phyloP scores from a whole-genome alignment of 1,140 invertebrate species.

The Drosophila sp. region DNA sequence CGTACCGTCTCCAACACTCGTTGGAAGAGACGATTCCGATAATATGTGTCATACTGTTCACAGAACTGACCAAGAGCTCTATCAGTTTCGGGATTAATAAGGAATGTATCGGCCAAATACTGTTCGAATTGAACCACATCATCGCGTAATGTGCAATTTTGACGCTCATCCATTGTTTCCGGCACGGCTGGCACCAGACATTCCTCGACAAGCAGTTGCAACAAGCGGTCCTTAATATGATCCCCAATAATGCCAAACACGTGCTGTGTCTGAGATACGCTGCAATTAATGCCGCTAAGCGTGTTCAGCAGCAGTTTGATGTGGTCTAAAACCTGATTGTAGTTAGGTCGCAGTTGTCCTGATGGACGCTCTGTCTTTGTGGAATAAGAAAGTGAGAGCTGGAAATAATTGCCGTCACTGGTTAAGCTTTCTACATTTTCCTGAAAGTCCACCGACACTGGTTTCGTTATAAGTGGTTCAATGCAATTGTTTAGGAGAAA shows the following conservation, averaged over 20 bases:
- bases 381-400: constrained; percentile 73
- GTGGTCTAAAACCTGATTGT: constrained; percentile 86
- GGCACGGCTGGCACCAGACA: constrained; percentile 91
- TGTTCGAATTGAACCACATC: constrained; percentile 88
- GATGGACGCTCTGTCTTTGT: constrained; percentile 45
- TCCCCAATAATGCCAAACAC: constrained; percentile 87
- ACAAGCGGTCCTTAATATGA: constrained; percentile 86
- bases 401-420: constrained; percentile 27
- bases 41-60: constrained; percentile 90
- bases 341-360: constrained; percentile 73
- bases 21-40: constrained; percentile 90
- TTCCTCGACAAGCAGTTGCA: constrained; percentile 88
- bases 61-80: constrained; percentile 87
- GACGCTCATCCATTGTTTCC: constrained; percentile 87
- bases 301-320: constrained; percentile 86
- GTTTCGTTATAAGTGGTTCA: constrained; percentile 68
- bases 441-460: constrained; percentile 70
- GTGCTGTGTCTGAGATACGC: constrained; percentile 83
- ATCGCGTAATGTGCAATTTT: constrained; percentile 86
- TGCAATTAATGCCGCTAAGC: constrained; percentile 85
- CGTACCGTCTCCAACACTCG: constrained; percentile 88
- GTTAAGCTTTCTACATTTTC: constrained; percentile 26
- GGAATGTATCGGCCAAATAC: constrained; percentile 84
- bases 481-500: constrained; percentile 78
- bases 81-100: constrained; percentile 81